phyloP scores from a whole-genome alignment of 2,888 invertebrate species.

The Ormyrus rosae region DNA sequence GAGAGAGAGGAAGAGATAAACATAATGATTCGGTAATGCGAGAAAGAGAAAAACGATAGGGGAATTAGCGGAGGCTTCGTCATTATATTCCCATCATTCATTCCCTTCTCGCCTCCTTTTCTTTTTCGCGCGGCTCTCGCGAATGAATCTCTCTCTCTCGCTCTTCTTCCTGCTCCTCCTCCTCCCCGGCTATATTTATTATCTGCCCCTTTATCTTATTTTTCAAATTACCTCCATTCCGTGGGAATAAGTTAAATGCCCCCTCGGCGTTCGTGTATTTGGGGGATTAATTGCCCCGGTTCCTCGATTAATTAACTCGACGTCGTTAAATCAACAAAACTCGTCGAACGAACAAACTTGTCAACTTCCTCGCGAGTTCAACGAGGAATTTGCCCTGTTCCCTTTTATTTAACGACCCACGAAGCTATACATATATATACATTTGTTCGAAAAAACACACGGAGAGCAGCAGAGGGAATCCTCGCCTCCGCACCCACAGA shows the following conservation, averaged over 20 bases:
- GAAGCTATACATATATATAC: too few relatives aligned
- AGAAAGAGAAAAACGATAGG: conserved; percentile 57
- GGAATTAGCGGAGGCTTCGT: conserved; percentile 68
- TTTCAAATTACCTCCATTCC: conserved; percentile 30
- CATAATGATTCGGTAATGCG: conserved; percentile 51
- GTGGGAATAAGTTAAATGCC: conserved; percentile 7
- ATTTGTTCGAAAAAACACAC: too few relatives aligned
- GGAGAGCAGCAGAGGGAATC: not conserved
- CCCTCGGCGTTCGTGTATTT: too few relatives aligned
- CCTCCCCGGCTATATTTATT: conserved; percentile 30
- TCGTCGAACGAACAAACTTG: too few relatives aligned
- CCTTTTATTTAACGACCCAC: too few relatives aligned
- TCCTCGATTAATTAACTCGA: too few relatives aligned
- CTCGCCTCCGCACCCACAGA: not conserved
- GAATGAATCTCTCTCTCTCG: conserved; percentile 27
- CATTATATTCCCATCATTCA: conserved; percentile 71
- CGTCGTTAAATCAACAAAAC: too few relatives aligned
- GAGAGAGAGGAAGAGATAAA: conserved; percentile 38
- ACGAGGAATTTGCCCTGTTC: too few relatives aligned
- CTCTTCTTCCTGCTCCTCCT: not conserved
- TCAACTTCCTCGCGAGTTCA: too few relatives aligned
- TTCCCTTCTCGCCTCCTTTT: conserved; percentile 58
- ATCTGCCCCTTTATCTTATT: conserved; percentile 35
- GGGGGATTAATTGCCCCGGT: too few relatives aligned
- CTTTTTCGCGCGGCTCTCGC: conserved; percentile 41